Base-by-base conservation (phyloP, 2,797 vertebrate genomes). In the Premnoplex brunnescens region DNA sequence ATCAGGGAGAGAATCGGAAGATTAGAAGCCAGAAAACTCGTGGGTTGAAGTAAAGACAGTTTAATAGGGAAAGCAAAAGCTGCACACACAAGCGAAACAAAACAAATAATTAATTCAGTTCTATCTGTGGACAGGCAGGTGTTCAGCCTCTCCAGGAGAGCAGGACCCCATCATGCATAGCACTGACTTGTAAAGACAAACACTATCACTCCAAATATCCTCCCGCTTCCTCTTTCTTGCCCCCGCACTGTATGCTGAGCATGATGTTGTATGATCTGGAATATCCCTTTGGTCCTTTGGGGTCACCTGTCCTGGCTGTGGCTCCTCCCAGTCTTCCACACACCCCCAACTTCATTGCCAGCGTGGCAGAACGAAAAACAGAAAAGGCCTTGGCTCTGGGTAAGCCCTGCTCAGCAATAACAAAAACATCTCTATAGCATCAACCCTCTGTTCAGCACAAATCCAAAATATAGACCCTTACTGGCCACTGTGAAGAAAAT, bases 291-390 rank as follows among this genome's bases (percentile, higher is more conserved):
- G 28, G 9, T 44, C 36, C 17, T 1, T 7, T 56, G 4, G 32
- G 11, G 36, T 69, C 49, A 21, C 36, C 27, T 75, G 49, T 56
- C 49, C 43, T 11, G 21, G 16, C 43, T 68, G 32, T 55, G 36
- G 28, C 23, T 63, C 7, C 23, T 51, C 13, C 34, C 28, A 66
- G 0, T 11, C 20, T 73, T 28, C 4, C 20, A 12, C 4, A 28
- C 11, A 44, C 1, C 0, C 3, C 51, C 28, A 44, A 1, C 16
- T 30, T 16, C 24, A 17, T 59, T 11, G 7, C 20, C 49, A 49
- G 14, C 0, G 0, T 37, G 32, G 20, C 0, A 56, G 4, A 2
- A 26, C 6, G 4, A 56, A 37, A 0, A 22, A 5, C 27, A 63
- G 56, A 12, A 5, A 24, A 68, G 36, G 5, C 16, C 49, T 56